Evolutionary conservation across 2,888 invertebrate genomes (phyloP).

Genomic region (Meloe dianella): DNA sequence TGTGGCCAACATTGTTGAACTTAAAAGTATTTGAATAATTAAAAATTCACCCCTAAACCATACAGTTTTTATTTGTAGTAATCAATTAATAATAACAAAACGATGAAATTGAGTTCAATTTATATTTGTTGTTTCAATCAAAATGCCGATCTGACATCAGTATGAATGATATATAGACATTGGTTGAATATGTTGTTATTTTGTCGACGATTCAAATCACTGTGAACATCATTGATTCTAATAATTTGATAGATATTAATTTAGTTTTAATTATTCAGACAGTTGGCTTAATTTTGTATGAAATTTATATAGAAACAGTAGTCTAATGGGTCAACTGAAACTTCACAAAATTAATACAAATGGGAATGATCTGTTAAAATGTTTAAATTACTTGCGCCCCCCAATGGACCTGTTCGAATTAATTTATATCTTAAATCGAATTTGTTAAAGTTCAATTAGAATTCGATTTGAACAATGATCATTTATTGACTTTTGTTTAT

Average conservation of each 20-base stretch:
- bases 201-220: background rate
- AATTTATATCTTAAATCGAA: too few relatives aligned
- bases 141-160: background rate
- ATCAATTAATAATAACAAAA: background rate
- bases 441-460: too few relatives aligned
- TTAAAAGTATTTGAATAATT: background rate
- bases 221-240: background rate
- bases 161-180: background rate
- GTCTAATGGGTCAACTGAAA: background rate
- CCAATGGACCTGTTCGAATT: conserved; percentile 31
- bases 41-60: conserved; percentile 1
- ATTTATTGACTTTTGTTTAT: too few relatives aligned
- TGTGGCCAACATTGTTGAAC: background rate
- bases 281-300: background rate
- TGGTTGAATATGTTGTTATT: background rate
- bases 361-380: conserved; percentile 45
- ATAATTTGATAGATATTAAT: background rate
- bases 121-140: background rate
- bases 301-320: background rate
- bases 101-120: too few relatives aligned
- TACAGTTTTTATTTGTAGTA: background rate
- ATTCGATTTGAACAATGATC: too few relatives aligned
- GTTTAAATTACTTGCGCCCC: conserved; percentile 44
- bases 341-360: background rate
- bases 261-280: background rate